phyloP scores from a whole-genome alignment of 1,140 invertebrate genomes.

The Probaryconus sp. region DNA sequence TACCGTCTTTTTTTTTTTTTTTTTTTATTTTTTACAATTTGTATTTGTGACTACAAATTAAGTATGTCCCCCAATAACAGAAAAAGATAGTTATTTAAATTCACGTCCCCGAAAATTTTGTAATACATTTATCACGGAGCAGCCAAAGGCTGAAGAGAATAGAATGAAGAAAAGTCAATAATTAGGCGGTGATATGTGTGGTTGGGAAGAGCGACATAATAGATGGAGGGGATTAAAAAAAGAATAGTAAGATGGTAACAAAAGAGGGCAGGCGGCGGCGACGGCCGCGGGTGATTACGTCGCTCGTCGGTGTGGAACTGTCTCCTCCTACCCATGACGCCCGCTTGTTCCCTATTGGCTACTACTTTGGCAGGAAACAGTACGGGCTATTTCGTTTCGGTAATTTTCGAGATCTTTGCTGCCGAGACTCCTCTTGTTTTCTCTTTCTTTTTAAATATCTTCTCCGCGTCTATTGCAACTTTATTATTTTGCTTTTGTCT shows the following conservation, averaged over 20 bases:
- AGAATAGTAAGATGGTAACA: slow-evolving; percentile 64
- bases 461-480: slow-evolving; percentile 11
- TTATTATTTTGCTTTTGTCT: too few relatives aligned
- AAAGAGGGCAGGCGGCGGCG: slow-evolving; percentile 64
- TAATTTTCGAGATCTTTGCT: slow-evolving; percentile 31
- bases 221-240: slow-evolving; percentile 53
- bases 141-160: not conserved
- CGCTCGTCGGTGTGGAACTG: slow-evolving; percentile 76
- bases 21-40: too few relatives aligned
- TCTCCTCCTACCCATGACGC: slow-evolving; percentile 76
- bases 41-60: too few relatives aligned
- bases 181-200: slow-evolving; percentile 9
- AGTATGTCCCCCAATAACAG: too few relatives aligned
- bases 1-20: too few relatives aligned
- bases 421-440: slow-evolving; percentile 30
- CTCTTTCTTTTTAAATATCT: slow-evolving; percentile 16
- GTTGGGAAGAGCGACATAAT: slow-evolving; percentile 19
- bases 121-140: too few relatives aligned
- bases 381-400: slow-evolving; percentile 42
- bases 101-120: too few relatives aligned
- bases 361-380: slow-evolving; percentile 58
- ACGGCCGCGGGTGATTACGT: slow-evolving; percentile 77
- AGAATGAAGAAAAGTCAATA: slow-evolving; percentile 15
- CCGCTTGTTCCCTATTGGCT: slow-evolving; percentile 71
- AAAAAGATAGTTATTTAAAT: too few relatives aligned